Conservation (phyloP, 2,797 vertebrate species). For the Austrolebias charrua region DNA sequence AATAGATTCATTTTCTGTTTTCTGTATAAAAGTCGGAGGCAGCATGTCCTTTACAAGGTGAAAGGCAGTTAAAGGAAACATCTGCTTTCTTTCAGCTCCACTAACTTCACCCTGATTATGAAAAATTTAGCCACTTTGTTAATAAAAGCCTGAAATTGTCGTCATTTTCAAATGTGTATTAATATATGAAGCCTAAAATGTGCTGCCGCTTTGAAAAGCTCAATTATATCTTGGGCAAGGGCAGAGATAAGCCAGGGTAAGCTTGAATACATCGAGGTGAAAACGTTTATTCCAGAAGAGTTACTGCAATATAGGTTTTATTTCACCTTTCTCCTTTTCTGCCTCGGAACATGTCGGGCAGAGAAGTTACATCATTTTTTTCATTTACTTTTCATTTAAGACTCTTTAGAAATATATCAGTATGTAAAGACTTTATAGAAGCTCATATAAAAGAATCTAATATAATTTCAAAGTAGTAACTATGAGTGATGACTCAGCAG, state of each 20-base stretch:
- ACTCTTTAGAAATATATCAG: slow-evolving; percentile 61
- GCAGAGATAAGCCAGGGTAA: slow-evolving; percentile 70
- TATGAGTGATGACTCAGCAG: slow-evolving; percentile 41
- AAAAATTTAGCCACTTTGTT: slow-evolving; percentile 52
- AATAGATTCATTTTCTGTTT: slow-evolving; percentile 6
- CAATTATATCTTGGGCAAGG: slow-evolving; percentile 67
- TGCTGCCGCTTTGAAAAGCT: slow-evolving; percentile 59
- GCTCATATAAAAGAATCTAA: slow-evolving; percentile 28
- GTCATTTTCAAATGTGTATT: slow-evolving; percentile 62
- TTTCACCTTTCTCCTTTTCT: slow-evolving; percentile 63
- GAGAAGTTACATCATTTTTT: slow-evolving; percentile 58
- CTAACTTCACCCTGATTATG: slow-evolving; percentile 38
- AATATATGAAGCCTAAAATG: slow-evolving; percentile 55
- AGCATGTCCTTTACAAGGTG: slow-evolving; percentile 52
- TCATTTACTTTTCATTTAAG: slow-evolving; percentile 55
- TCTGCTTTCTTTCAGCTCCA: slow-evolving; percentile 60
- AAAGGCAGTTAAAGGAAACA: slow-evolving; percentile 55
- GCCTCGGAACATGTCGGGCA: slow-evolving; percentile 55
- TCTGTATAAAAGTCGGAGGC: slow-evolving; percentile 40
- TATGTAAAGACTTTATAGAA: slow-evolving; percentile 33
- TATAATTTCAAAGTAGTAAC: slow-evolving; percentile 39
- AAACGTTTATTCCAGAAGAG: slow-evolving; percentile 65
- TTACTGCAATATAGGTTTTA: slow-evolving; percentile 53
- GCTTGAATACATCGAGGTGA: slow-evolving; percentile 62
- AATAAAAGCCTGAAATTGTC: slow-evolving; percentile 61